Base-by-base conservation (phyloP, 2,888 invertebrate genomes). In the Antitype chi region DNA sequence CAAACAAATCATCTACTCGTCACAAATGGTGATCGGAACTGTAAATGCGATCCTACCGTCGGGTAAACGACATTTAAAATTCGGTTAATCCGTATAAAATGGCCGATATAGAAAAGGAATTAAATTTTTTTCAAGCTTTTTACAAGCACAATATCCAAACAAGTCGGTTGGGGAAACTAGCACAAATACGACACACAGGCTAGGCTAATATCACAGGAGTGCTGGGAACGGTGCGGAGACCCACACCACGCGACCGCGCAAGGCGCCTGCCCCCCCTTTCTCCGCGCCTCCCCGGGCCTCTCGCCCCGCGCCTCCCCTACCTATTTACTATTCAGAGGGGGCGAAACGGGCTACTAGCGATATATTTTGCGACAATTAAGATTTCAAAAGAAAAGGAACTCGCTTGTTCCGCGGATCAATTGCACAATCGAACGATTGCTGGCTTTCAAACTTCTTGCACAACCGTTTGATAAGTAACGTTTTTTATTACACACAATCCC, bases 121-220 rank as follows among this genome's bases (percentile, higher is more conserved):
- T 89, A 88, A 90, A 90, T 91, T 93, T 91, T 91, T 92, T 90
- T 86, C 77, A 94, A 95, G 92, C 91, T 93, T 89, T 93, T 93
- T 95, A 95, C 93, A 95, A 94, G 95, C 94, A 92, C 93, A 92
- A 93, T 93, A 91, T 94, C 92, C 92, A 94, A 94, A 95, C 93
- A 94, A 93, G 88, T 91, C 90, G 92, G 93, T 93, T 93, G 93
- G 94, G 94, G 91, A 94, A 95, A 95, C 95, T 96, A 96, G 96
- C 96, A 96, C 96, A 95, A 95, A 96, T 95, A 96, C 96, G 94
- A 96, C 95, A 96, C 94, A 95, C 94, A 96, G 95, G 95, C 96
- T 96, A 96, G 95, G 95, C 96, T 96, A 96, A 96, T 96, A 96
- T 96, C 96, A 96, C 96, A 96, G 96, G 94, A 95, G 96, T 96